phyloP scores from a whole-genome alignment of 2,797 vertebrate genomes.

The Parauchenoglanis ngamensis region DNA sequence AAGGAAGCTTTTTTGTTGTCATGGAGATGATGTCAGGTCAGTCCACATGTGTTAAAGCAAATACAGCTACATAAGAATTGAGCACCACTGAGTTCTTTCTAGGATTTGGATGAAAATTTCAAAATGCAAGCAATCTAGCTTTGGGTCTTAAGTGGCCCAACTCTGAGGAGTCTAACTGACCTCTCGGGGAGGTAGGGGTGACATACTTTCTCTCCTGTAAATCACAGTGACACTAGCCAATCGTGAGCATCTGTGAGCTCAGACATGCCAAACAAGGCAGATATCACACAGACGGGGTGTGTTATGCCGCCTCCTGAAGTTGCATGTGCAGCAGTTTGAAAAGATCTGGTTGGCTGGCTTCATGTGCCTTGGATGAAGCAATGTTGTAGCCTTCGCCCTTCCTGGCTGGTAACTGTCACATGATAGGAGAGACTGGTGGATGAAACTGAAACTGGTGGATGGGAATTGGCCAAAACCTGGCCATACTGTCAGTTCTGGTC shows the following conservation, averaged over 20 bases:
- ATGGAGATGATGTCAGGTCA: slow-evolving; percentile 38
- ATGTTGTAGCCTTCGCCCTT: neutral
- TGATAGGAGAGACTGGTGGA: neutral
- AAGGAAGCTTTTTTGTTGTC: slow-evolving; percentile 27
- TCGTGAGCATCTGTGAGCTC: neutral
- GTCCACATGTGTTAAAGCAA: neutral
- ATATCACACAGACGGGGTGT: neutral
- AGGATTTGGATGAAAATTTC: neutral
- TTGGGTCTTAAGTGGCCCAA: neutral
- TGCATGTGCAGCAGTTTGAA: neutral
- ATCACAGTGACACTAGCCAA: neutral
- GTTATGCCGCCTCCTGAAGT: neutral
- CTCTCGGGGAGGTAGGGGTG: neutral
- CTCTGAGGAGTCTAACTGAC: neutral
- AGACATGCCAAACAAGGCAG: neutral
- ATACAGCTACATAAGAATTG: neutral
- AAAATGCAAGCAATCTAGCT: neutral
- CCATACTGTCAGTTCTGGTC: neutral
- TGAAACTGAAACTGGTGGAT: neutral
- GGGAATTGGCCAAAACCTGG: neutral
- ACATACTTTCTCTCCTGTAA: neutral
- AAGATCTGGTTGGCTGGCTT: neutral
- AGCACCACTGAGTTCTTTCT: neutral
- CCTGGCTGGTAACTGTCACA: neutral
- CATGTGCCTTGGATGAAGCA: neutral